Evolutionary conservation across 2,113 vertebrate genomes (phyloP), one percentile per base, ranked within the genome.

Genomic region (Notiomystis cincta): DNA sequence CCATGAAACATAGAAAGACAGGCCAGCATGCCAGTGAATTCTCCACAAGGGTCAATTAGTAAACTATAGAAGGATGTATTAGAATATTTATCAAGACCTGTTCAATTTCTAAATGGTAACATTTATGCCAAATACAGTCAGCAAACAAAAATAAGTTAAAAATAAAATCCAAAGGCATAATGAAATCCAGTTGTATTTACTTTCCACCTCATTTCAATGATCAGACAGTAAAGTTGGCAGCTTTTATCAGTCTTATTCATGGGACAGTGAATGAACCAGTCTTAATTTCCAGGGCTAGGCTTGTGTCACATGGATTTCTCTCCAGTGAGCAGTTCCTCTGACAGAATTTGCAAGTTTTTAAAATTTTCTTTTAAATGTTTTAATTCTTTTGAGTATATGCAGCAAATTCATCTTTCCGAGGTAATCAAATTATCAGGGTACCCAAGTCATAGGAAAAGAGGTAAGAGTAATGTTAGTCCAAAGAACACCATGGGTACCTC

Each of bases 131-230:
- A 95, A 69, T 47, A 42, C 30, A 61, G 45, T 94, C 62, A 82
- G 37, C 40, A 94, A 95, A 84, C 60, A 78, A 91, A 95, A 81
- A 57, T 28, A 87, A 82, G 61, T 81, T 90, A 91, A 91, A 95
- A 94, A 94, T 92, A 89, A 82, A 87, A 76, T 61, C 23, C 38
- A 48, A 67, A 82, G 27, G n/a, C 73, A 61, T 89, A 82, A 91
- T 87, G 53, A 91, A 93, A 93, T 96, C 78, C 81, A 93, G 69
- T 76, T 95, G 57, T 76, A 51, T 87, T 94, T 94, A 57, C 24
- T 93, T 95, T 77, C 62, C 7, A 19, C 57, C 54, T 82, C 9
- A 0, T 87, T 87, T 76, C 66, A 87, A 3, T 45, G 38, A 89
- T 72, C 51, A 64, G 69, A 56, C 48, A 65, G 54, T 73, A 23